Base-by-base conservation (phyloP, 2,113 vertebrate genomes). In the Haemorhous mexicanus region DNA sequence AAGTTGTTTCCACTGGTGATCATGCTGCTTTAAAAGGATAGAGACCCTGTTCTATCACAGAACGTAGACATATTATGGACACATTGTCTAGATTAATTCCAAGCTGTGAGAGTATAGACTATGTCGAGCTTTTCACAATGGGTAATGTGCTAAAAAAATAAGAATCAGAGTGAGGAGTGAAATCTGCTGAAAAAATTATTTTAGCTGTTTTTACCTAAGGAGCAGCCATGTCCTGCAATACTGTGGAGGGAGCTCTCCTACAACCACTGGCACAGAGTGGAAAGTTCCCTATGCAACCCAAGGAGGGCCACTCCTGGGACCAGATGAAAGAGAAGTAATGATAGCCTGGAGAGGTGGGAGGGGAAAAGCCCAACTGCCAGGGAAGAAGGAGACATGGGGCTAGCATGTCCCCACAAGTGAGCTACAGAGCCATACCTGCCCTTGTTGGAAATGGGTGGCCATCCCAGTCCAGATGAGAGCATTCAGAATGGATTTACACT, bases 361-460 rank as follows among this genome's bases (percentile, higher is more conserved):
- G 22, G 13, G 17, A 20, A 90, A 84, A 91, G 4, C 11, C 37
- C 41, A 75, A 0, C 22, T 61, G 41, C 55, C 49, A 53, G 14
- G 8, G 44, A 14, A 75, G 20, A 64, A 66, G 50, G 47, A 43
- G 41, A 53, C 23, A 7, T 1, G 3, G 39, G 43, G 5, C 32
- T 64, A 46, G n/a, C n/a, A 85, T 49, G 53, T 66, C 28, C 11
- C 11, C 24, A 21, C 0, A 5, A 53, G 32, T 3, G 9, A 81
- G 27, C 11, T 46, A 59, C 28, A 33, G 0, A 0, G 27, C 35
- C 4, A 1, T 12, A 44, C 9, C 16, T 46, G 43, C 43, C 50
- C 49, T 22, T 72, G 13, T 7, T 72, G 43, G 32, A 72, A 50
- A 64, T 27, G 35, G 7, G 5, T 64, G 58, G 21, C 26, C 67